A percentile compares a stretch with the other conserved stretches of the same genome.
Conservation (phyloP, 2,797 vertebrate genomes). For the Sebastes hubbsi region DNA sequence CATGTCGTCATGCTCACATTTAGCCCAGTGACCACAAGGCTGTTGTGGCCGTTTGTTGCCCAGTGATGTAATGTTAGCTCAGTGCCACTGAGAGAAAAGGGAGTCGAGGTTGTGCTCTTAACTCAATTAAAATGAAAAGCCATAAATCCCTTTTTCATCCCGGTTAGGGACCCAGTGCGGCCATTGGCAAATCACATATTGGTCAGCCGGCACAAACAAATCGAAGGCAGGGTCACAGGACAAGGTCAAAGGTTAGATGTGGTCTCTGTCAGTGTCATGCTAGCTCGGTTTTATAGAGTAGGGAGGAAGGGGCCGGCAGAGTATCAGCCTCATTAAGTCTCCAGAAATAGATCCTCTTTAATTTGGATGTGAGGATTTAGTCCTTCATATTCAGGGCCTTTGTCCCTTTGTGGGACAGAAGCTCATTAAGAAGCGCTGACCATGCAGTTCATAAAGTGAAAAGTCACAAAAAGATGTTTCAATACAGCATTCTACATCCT, state of each 20-base stretch:
- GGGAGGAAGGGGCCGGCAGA: conserved; percentile 49
- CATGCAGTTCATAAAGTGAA: conserved; percentile 35
- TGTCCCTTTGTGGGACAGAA: conserved; percentile 49
- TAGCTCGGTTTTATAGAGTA: conserved; percentile 77
- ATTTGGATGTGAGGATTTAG: conserved; percentile 63
- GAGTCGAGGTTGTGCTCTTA: conserved; percentile 76
- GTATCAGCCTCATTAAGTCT: conserved; percentile 70
- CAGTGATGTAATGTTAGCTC: conserved; percentile 74
- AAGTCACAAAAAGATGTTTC: conserved; percentile 46
- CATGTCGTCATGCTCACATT: conserved; percentile 68
- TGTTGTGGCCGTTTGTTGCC: conserved; percentile 61
- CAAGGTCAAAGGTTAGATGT: conserved; percentile 86
- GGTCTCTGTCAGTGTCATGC: conserved; percentile 84
- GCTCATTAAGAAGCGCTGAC: conserved; percentile 54
- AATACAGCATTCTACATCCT: neutral
- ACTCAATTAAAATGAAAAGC: conserved; percentile 86
- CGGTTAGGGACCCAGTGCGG: conserved; percentile 76
- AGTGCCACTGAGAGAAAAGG: conserved; percentile 53
- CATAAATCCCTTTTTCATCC: conserved; percentile 87
- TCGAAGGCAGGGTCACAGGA: conserved; percentile 86
- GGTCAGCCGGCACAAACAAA: conserved; percentile 82
- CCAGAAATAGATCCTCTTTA: conserved; percentile 60
- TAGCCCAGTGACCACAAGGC: conserved; percentile 64
- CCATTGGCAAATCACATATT: conserved; percentile 86
- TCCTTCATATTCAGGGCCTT: conserved; percentile 41